Base-by-base conservation (phyloP, 2,888 invertebrate species). In the Thera obeliscata region DNA sequence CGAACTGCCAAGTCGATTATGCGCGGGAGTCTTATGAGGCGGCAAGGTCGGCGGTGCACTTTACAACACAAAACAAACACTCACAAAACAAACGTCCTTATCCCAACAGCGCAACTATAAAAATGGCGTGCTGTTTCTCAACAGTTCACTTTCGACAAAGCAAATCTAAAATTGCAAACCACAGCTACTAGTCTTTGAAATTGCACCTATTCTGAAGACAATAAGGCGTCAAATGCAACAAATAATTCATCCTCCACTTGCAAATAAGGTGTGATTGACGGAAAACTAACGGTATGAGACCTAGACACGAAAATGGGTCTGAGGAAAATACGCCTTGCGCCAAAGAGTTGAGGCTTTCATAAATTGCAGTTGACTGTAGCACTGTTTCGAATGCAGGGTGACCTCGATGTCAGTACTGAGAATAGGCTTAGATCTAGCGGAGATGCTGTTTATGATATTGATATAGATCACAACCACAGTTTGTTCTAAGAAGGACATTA, bases 21-120 rank as follows among this genome's bases (percentile, higher is more conserved):
- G 87, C 87, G 88, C 88, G 81, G 86, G 85, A 87, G 88, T 83
- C 85, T 82, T 22, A 83, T 80, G 81, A 84, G 81, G 82, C 83
- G 80, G 81, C 90, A 91, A 92, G 90, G 91, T 89, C 87, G 83
- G 69, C 81, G 83, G 81, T 89, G 88, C 88, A 89, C 78, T 77
- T 79, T 79, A 80, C 81, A 81, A 76, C 79, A 69, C 69, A 71
- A 70, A 57, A 63, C 77, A 70, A 78, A 76, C 76, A 78, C 80
- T 78, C 72, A 60, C 59, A 74, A 70, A 72, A 64, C 56, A 67
- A 73, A 77, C 77, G 76, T 71, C 80, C 76, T 81, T 87, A 86
- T 83, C 77, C 64, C 81, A 70, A 80, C 73, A 76, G 62, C 69
- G 73, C 78, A 86, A 77, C 78, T 81, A 74, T 75, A 74, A 81